Base-by-base conservation (phyloP, 2,797 vertebrate species). In the Amphiprion clarkii region DNA sequence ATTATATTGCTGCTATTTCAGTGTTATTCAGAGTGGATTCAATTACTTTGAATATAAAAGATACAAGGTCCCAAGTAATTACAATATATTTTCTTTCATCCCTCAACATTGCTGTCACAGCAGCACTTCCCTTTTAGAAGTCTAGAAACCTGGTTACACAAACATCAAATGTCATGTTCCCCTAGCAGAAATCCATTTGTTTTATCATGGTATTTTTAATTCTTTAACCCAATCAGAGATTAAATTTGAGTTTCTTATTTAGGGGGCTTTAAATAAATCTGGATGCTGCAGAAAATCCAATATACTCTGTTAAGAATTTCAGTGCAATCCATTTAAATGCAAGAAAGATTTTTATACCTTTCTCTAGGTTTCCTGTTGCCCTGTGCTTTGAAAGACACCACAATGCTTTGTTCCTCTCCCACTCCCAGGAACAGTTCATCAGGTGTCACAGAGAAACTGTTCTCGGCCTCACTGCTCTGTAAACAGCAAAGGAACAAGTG, bases 371-470 rank as follows among this genome's bases (percentile, higher is more conserved):
- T 60, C 9, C 72, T 90, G 64, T 68, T 3, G 5, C 72, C 88
- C 72, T 93, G 91, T 21, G 97, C 94, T 82, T 87, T 93, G 91
- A 97, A 99, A 10, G 92, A 93, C 59, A 99, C 87, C 27, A 80
- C 75, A 29, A 98, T 89, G 77, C 91, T 79, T 66, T 77, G 89
- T 71, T 98, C 96, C 88, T 99, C 97, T 86, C 94, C 96, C 56
- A 96, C 94, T 84, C 72, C 89, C 68, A 99, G 95, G 11, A 92
- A 91, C 2, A 99, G 92, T 75, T 95, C 92, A 14, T 95, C 92
- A 39, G 98, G 97, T 6, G 94, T 93, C 74, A 97, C 96, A 55
- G 91, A 93, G 90, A 99, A 99, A 84, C 91, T 89, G 75, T 83
- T 88, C 29, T 94, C 94, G 62, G 83, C 81, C 65, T 94, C 91